Evolutionary conservation across 2,797 vertebrate genomes (phyloP).

Genomic region (Gadopsis marmoratus): DNA sequence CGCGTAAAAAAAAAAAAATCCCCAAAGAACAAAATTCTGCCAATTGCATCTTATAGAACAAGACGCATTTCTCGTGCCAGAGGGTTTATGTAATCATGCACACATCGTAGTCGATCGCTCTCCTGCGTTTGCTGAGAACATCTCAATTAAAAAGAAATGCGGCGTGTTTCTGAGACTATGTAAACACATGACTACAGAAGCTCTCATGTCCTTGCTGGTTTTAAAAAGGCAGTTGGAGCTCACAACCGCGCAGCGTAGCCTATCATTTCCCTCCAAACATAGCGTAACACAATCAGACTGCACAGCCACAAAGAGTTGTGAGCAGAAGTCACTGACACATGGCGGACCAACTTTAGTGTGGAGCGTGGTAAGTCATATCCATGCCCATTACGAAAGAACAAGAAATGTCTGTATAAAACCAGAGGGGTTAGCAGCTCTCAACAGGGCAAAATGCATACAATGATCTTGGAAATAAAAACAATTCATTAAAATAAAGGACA

Average conservation of each 20-base stretch:
- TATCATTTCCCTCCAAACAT: constrained; percentile 65
- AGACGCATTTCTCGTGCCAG: not conserved
- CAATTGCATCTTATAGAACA: constrained; percentile 18
- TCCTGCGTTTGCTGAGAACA: not conserved
- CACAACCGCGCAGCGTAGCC: constrained; percentile 32
- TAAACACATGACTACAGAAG: not conserved
- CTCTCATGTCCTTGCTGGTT: constrained; percentile 30
- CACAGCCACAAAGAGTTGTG: constrained; percentile 35
- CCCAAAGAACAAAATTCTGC: constrained; percentile 24
- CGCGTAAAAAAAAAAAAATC: not conserved
- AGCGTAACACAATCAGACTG: constrained; percentile 49
- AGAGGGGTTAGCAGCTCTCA: not conserved
- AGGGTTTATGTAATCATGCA: constrained; percentile 1
- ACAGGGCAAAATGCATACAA: not conserved
- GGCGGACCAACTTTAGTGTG: not conserved
- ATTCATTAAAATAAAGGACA: not conserved
- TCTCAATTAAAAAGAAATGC: constrained; percentile 37
- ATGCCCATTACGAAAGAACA: constrained; percentile 46
- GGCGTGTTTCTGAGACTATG: constrained; percentile 30
- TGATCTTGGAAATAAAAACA: not conserved
- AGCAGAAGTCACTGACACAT: constrained; percentile 23
- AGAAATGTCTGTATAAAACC: constrained; percentile 7
- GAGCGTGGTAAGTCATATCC: constrained; percentile 4
- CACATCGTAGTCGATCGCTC: not conserved
- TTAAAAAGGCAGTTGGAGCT: constrained; percentile 44